phyloP scores from a whole-genome alignment of 1,140 invertebrate species.

The Tetraneura akinire region DNA sequence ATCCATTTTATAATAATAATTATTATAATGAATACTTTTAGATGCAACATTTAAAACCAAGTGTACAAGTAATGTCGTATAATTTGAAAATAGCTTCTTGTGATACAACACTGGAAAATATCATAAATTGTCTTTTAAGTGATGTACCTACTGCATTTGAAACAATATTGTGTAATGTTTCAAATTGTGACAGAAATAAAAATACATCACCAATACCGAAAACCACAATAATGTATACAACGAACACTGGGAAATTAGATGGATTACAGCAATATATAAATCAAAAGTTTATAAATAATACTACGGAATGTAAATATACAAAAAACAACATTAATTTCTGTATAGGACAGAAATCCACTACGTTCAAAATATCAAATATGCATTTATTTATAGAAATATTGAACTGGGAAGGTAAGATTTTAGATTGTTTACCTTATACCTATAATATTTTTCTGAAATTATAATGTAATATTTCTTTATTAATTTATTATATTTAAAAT shows the following conservation, averaged over 20 bases:
- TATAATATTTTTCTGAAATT: too few species aligned
- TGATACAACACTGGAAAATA: background rate
- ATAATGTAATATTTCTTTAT: too few species aligned
- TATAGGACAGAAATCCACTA: background rate
- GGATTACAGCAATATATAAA: background rate
- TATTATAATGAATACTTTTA: background rate
- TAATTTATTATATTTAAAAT: too few species aligned
- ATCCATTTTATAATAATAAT: background rate
- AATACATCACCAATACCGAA: background rate
- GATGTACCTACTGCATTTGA: background rate
- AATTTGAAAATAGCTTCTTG: background rate
- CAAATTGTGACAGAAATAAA: background rate
- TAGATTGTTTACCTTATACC: too few species aligned
- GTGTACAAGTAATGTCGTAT: background rate
- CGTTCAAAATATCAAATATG: background rate
- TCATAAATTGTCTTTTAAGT: background rate
- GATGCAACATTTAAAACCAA: constrained; percentile 4
- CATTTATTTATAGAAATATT: background rate
- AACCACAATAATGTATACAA: background rate
- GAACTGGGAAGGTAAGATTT: too few species aligned
- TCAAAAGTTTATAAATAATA: background rate
- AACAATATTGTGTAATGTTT: background rate
- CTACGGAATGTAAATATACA: background rate
- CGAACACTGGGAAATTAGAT: background rate
- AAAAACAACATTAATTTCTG: background rate